Evolutionary conservation across 2,888 invertebrate genomes (phyloP).

Genomic region (Drosophila neotestacea): DNA sequence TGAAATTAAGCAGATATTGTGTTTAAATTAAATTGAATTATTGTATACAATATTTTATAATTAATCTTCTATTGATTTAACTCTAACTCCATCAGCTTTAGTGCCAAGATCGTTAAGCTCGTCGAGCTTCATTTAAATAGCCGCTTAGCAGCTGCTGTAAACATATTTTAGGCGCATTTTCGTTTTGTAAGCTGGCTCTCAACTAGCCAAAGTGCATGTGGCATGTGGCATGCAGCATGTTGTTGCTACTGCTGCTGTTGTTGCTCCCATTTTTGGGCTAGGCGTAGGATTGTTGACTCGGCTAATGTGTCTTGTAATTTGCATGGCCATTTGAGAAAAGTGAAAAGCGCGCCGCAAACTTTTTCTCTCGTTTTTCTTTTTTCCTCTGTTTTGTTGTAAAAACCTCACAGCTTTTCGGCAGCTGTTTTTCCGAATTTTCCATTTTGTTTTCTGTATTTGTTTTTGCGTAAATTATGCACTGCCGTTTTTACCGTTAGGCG

Average conservation of each 20-base stretch:
- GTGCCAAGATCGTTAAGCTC: conserved; percentile 27
- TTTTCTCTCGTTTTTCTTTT: conserved; percentile 14
- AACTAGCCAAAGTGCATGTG: conserved; percentile 37
- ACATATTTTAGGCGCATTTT: conserved; percentile 75
- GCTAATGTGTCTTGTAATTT: conserved; percentile 79
- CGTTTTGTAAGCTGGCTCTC: conserved; percentile 68
- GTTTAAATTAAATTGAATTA: too few relatives aligned
- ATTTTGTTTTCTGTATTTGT: conserved; percentile 21
- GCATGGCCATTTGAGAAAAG: conserved; percentile 78
- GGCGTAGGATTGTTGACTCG: conserved; percentile 72
- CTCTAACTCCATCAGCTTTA: conserved; percentile 18
- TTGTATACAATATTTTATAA: too few relatives aligned
- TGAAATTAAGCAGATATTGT: too few relatives aligned
- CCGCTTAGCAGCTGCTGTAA: conserved; percentile 63
- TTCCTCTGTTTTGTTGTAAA: not conserved
- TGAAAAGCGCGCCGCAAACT: conserved; percentile 66
- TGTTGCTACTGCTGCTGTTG: conserved; percentile 40
- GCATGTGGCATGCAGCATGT: conserved; percentile 28
- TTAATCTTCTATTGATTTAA: too few relatives aligned
- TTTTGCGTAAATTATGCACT: conserved; percentile 79
- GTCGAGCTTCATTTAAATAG: conserved; percentile 20
- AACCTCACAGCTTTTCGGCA: conserved; percentile 44
- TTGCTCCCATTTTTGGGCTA: conserved; percentile 73
- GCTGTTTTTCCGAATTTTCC: conserved; percentile 39
- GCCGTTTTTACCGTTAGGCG: conserved; percentile 77